Conservation (phyloP, 2,797 vertebrate genomes). For the Clarias fuscus region DNA sequence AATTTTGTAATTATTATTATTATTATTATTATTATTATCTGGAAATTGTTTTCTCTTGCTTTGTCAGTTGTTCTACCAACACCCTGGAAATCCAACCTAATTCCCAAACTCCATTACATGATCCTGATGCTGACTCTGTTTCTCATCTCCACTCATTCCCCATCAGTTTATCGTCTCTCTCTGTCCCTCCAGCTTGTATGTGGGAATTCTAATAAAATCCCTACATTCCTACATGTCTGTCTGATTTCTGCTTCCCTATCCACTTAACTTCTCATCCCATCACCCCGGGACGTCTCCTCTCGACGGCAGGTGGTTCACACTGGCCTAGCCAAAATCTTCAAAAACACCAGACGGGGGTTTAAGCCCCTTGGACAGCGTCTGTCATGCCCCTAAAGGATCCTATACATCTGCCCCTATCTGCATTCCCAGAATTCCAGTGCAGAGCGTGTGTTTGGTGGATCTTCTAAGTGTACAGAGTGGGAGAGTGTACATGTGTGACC, state of each 20-base stretch:
- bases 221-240: neutral
- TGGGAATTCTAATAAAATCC: neutral
- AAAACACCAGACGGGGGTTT: neutral
- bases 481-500: neutral
- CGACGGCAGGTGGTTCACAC: neutral
- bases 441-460: neutral
- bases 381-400: neutral
- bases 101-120: neutral
- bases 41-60: no score
- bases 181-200: neutral
- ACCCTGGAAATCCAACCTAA: neutral
- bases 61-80: no score
- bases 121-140: neutral
- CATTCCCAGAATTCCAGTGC: conserved; percentile 37
- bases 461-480: neutral
- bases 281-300: neutral
- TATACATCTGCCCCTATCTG: conserved; percentile 19
- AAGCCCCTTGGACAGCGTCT: neutral
- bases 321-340: neutral
- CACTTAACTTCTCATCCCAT: neutral
- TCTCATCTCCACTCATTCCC: neutral
- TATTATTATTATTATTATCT: no score
- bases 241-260: neutral
- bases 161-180: no score
- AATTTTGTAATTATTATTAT: no score